Evolutionary conservation across 1,140 invertebrate genomes (phyloP).

Genomic region (Solenopsis invicta): DNA sequence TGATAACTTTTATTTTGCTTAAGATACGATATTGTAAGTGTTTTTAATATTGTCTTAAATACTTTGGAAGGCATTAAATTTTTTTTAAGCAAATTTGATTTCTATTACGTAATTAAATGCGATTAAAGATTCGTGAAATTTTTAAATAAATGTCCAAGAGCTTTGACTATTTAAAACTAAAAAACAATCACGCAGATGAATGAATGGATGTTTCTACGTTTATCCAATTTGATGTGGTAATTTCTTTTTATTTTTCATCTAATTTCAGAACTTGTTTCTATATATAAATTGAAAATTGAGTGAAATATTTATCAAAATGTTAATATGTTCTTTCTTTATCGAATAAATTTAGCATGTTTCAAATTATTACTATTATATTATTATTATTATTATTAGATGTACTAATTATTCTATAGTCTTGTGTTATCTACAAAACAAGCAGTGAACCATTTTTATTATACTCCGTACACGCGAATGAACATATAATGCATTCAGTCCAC

Average conservation of each 20-base stretch:
- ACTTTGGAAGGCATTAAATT: not conserved
- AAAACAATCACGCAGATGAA: not conserved
- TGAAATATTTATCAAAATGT: not conserved
- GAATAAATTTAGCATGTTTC: not conserved
- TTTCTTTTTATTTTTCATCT: not conserved
- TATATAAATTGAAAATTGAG: not conserved
- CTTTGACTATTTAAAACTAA: not conserved
- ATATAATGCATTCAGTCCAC: constrained; percentile 38
- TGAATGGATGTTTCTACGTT: not conserved
- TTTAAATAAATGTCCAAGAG: not conserved
- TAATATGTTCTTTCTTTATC: not conserved
- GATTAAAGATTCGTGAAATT: not conserved
- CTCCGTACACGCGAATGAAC: not conserved
- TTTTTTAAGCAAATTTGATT: not conserved
- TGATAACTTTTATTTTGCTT: not conserved
- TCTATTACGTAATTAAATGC: not conserved
- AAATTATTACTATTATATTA: not conserved
- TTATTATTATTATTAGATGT: not conserved
- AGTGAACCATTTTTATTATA: not conserved
- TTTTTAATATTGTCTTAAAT: not conserved
- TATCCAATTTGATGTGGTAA: not conserved
- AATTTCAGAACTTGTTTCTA: constrained; percentile 1
- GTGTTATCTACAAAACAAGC: not conserved
- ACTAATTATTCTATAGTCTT: not conserved
- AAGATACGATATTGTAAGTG: not conserved